These are phyloP conservation scores for Microplitis deprimator DNA, from an alignment of 2,888 invertebrate species.

Conservation along the genomic window DNA sequence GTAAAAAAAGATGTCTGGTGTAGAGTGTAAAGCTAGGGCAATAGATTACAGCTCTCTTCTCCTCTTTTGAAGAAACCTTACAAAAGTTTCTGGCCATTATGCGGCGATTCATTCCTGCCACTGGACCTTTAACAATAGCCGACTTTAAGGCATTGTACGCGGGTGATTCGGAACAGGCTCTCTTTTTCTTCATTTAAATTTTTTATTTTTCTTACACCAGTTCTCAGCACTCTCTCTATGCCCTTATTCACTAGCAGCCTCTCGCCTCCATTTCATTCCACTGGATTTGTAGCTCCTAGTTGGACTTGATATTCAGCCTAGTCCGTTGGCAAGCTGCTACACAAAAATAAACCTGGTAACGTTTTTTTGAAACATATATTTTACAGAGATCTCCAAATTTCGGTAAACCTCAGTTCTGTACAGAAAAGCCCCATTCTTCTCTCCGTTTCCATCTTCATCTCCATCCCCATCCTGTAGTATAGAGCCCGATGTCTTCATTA, in stretches of 20 bases:
- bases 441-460: background rate
- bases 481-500: conserved; percentile 52
- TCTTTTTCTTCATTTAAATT: conserved; percentile 26
- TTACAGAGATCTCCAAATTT: background rate
- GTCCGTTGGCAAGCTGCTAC: conserved; percentile 34
- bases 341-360: conserved; percentile 21
- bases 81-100: conserved; percentile 51
- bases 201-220: conserved; percentile 39
- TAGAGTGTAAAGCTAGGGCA: background rate
- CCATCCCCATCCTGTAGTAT: background rate
- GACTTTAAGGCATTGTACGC: conserved; percentile 58
- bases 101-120: conserved; percentile 43
- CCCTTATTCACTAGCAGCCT: conserved; percentile 23
- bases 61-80: conserved; percentile 43
- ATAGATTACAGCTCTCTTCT: conserved; percentile 41
- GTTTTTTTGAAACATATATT: conserved; percentile 19
- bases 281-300: conserved; percentile 17
- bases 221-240: conserved; percentile 38
- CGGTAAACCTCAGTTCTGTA: background rate
- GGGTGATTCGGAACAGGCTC: conserved; percentile 49
- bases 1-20: conserved; percentile 10
- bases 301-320: conserved; percentile 28
- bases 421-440: background rate
- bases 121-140: conserved; percentile 59
- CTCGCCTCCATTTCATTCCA: conserved; percentile 17